Evolutionary conservation across 2,113 vertebrate genomes (phyloP), one percentile per base, ranked within the genome.

Genomic region (Neodontobutis hainanensis): DNA sequence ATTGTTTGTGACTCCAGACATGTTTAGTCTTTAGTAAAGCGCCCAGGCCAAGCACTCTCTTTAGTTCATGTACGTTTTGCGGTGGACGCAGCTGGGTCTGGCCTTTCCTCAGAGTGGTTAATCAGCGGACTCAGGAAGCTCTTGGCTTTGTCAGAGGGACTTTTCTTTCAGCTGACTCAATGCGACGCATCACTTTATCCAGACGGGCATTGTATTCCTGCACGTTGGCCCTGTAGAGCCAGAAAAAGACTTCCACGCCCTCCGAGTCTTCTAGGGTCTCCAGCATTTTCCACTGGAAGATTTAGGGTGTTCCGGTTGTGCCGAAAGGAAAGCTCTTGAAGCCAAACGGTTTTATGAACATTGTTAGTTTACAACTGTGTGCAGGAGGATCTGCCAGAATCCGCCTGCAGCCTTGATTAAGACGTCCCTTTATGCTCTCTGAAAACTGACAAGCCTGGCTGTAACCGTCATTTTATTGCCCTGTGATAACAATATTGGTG

Each of bases 241-340:
- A 32, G 16, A 68, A 59, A 36, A 10, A 68, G 12, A 59, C 46
- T 2, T 42, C 36, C 0, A 50, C 46, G 4, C 46, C 46, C 8
- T 43, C 16, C 1, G 48, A 34, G 6, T 15, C 53, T 8, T 58
- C 34, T 5, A 58, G 52, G 14, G 36, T 49, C 6, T 68, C 47
- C 9, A 47, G 4, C 44, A 59, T 59, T 14, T 68, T 68, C 2
- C 16, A 1, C 19, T 60, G 46, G 46, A 68, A 59, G 8, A 50
- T 59, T 50, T 43, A 35, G 10, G 65, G 46, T 10, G 11, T 35
- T 6, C 53, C 42, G 8, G 55, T 50, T 4, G 59, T 68, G 0
- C 16, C 46, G 8, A 68, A 68, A 5, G 19, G 35, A 2, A 68
- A 12, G 6, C 46, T 59, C 9, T 68, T 68, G 16, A 51, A 60